Evolutionary conservation across 2,113 vertebrate genomes (phyloP).

Genomic region (Prochilodus magdalenae): DNA sequence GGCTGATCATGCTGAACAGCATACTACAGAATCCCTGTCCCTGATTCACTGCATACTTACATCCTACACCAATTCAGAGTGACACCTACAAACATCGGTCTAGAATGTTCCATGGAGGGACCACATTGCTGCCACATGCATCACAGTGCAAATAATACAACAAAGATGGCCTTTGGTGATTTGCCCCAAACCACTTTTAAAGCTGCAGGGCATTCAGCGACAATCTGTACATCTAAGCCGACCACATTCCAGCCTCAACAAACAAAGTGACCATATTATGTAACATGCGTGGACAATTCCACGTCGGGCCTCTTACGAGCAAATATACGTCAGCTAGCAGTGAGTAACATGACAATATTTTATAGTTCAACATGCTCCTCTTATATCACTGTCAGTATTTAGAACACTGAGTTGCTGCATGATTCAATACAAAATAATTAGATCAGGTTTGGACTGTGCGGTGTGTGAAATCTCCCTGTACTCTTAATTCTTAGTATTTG

Average conservation of each 20-base stretch:
- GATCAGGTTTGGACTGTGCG: too few species aligned
- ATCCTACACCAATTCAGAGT: background rate
- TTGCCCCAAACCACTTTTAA: background rate
- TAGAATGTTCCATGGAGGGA: background rate
- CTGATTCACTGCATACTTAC: too few species aligned
- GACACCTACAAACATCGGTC: background rate
- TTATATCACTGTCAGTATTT: too few species aligned
- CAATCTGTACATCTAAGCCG: background rate
- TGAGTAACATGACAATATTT: background rate
- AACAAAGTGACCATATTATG: background rate
- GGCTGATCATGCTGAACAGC: too few species aligned
- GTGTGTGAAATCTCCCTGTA: too few species aligned
- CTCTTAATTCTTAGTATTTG: too few species aligned
- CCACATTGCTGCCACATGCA: background rate
- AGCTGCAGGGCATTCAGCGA: background rate
- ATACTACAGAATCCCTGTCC: too few species aligned
- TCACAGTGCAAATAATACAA: background rate
- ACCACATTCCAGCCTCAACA: background rate
- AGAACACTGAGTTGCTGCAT: too few species aligned
- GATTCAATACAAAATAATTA: too few species aligned
- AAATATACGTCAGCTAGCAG: background rate
- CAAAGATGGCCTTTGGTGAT: background rate
- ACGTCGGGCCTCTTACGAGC: background rate
- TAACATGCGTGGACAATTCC: background rate
- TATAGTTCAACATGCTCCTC: background rate